Percentiles rank a stretch among this genome's conserved stretches.
These are phyloP conservation scores for Pseudochromis fuscus DNA, from an alignment of 2,797 vertebrate genomes.

Conservation along the genomic window DNA sequence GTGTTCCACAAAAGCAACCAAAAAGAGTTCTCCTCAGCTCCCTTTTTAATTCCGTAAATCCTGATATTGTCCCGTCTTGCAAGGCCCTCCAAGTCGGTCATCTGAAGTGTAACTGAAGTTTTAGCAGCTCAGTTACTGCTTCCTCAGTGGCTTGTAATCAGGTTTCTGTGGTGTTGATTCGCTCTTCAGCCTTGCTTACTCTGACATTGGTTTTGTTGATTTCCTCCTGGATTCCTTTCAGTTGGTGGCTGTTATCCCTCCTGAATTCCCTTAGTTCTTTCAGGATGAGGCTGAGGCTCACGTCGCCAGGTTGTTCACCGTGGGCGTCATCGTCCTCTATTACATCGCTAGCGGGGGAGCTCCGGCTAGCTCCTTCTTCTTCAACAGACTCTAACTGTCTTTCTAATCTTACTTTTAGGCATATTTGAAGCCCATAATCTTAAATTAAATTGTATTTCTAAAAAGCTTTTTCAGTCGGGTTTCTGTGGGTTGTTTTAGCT, in stretches of 20 bases:
- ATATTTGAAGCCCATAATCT: too few species aligned
- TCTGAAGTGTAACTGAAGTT: not conserved
- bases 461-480: too few species aligned
- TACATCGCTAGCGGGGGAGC: not conserved
- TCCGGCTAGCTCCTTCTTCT: not conserved
- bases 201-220: slow-evolving; percentile 11
- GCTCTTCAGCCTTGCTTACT: not conserved
- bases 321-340: slow-evolving; percentile 1
- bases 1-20: not conserved
- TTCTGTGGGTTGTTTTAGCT: too few species aligned
- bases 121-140: not conserved
- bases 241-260: slow-evolving; percentile 1
- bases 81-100: not conserved
- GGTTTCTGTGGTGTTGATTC: not conserved
- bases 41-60: slow-evolving; percentile 16
- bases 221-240: not conserved
- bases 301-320: too few species aligned
- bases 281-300: not conserved
- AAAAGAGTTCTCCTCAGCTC: not conserved
- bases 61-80: slow-evolving; percentile 1
- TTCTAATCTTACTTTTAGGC: too few species aligned
- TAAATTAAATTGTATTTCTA: too few species aligned
- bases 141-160: not conserved
- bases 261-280: slow-evolving; percentile 23
- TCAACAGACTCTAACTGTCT: not conserved